phyloP scores from a whole-genome alignment of 2,797 vertebrate species.

The Fratercula arctica region DNA sequence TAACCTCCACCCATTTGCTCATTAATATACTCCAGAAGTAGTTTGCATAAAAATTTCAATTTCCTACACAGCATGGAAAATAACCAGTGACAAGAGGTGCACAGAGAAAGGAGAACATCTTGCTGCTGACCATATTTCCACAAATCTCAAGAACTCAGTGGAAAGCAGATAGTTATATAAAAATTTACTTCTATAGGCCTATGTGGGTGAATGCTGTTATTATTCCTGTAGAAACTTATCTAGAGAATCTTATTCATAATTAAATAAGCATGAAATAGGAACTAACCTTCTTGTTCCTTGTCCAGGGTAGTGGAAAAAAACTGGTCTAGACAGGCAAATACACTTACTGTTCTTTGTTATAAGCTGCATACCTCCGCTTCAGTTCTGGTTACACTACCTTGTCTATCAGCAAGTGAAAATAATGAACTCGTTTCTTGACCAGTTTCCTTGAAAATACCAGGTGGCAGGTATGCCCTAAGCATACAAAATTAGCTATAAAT shows the following conservation, averaged over 20 bases:
- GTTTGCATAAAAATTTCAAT: neutral
- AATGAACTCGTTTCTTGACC: neutral
- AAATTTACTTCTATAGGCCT: neutral
- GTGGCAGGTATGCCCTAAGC: neutral
- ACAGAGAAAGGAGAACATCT: neutral
- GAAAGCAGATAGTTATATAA: neutral
- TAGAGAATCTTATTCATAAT: neutral
- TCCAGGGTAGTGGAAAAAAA: neutral
- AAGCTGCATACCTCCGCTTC: neutral
- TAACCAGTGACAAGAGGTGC: neutral
- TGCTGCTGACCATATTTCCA: neutral
- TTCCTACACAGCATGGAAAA: neutral
- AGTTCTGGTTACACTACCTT: neutral
- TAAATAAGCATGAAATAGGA: neutral
- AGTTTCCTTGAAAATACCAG: neutral
- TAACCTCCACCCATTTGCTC: neutral
- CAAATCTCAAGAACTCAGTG: neutral
- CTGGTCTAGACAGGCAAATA: conserved; percentile 7
- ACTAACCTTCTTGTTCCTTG: neutral
- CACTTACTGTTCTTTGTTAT: neutral
- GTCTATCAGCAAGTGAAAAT: conserved; percentile 21
- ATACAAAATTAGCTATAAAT: neutral
- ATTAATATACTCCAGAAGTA: neutral
- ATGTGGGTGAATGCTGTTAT: neutral
- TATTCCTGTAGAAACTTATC: neutral